Evolutionary conservation across 2,113 vertebrate genomes (phyloP).

Genomic region (Nerophis lumbriciformis): DNA sequence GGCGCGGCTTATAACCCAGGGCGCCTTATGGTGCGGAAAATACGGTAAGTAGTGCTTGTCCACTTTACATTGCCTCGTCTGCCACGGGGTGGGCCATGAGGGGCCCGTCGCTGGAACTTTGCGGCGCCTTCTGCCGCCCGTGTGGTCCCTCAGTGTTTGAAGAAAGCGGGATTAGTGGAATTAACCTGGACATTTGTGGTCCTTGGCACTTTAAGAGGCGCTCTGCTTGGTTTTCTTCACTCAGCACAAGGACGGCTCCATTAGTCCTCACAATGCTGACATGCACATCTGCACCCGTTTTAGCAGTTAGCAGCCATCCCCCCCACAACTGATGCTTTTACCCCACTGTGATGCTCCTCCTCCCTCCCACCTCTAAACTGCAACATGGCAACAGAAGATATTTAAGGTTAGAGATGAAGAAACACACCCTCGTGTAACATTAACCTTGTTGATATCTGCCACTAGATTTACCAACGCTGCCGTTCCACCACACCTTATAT

Average conservation of each 20-base stretch:
- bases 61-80: constrained; percentile 61
- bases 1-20: no score
- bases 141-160: neutral
- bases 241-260: constrained; percentile 35
- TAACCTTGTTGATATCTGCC: constrained; percentile 52
- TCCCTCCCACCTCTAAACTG: constrained; percentile 37
- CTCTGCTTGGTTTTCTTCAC: no score
- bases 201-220: constrained; percentile 45
- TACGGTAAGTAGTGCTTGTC: constrained; percentile 63
- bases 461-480: no score
- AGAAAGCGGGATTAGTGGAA: no score
- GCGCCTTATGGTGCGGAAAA: no score
- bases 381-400: constrained; percentile 31
- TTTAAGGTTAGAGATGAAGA: constrained; percentile 52
- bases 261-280: constrained; percentile 52
- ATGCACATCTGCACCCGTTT: constrained; percentile 11
- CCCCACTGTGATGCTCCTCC: constrained; percentile 54
- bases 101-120: no score
- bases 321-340: constrained; percentile 33
- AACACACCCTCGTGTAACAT: constrained; percentile 39
- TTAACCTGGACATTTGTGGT: neutral
- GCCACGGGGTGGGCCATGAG: no score
- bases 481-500: no score
- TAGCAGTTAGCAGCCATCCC: constrained; percentile 56
- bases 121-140: constrained; percentile 23